Percentiles rank a stretch among this genome's conserved stretches.
Evolutionary conservation across 2,797 vertebrate species (phyloP).

Genomic region (Threskiornis aethiopicus): DNA sequence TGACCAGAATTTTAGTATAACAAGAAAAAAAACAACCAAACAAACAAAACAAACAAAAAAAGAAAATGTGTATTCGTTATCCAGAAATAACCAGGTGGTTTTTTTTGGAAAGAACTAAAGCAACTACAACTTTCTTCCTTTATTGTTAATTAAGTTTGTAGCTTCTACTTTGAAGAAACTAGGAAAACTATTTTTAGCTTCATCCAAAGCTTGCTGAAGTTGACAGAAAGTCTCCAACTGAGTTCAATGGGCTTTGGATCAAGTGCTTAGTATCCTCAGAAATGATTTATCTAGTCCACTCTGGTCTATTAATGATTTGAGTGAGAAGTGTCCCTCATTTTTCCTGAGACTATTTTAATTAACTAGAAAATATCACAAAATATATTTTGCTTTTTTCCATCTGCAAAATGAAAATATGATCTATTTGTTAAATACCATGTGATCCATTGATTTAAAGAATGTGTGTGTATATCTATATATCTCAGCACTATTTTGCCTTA

Average conservation of each 20-base stretch:
- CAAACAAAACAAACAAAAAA: too few species aligned
- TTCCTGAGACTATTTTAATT: neutral
- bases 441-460: neutral
- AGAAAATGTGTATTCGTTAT: neutral
- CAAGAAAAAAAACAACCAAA: too few species aligned
- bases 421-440: neutral
- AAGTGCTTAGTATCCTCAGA: neutral
- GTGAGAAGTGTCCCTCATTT: neutral
- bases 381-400: neutral
- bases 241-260: neutral
- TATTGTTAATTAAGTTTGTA: neutral
- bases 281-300: neutral
- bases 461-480: accelerated
- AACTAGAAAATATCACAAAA: neutral
- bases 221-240: neutral
- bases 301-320: neutral
- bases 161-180: neutral
- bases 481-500: neutral
- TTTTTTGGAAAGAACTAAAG: neutral
- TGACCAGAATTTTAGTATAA: neutral
- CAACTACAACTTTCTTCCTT: neutral
- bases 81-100: neutral
- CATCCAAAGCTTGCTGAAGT: neutral
- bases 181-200: neutral
- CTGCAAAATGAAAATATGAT: neutral